phyloP scores from a whole-genome alignment of 2,797 vertebrate genomes.

The Myotis planiceps region DNA sequence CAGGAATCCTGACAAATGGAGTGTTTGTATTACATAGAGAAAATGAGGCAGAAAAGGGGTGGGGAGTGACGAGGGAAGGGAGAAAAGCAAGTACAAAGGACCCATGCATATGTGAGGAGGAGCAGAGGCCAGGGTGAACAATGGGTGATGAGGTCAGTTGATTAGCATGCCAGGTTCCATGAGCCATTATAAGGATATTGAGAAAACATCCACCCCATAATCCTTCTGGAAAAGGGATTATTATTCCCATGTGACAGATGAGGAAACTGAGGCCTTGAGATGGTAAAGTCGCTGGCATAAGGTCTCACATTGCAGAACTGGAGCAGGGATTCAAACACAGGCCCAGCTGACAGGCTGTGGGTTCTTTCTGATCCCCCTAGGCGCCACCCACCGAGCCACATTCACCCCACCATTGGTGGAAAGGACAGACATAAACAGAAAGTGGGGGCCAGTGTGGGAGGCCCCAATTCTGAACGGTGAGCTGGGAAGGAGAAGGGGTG shows the following conservation, averaged over 20 bases:
- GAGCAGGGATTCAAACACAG: background rate
- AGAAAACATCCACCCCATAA: background rate
- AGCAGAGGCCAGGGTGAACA: background rate
- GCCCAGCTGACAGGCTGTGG: background rate
- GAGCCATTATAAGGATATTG: background rate
- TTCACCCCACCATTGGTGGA: background rate
- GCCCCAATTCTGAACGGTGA: background rate
- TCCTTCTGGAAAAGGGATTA: background rate
- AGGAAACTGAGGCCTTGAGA: background rate
- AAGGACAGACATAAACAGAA: background rate
- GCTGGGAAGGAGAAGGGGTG: background rate
- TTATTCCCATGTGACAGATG: background rate
- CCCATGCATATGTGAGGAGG: background rate
- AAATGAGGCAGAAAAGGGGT: background rate
- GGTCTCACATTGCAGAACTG: background rate
- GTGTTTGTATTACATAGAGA: background rate
- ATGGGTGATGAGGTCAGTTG: background rate
- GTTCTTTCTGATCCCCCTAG: background rate
- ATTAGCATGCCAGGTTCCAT: background rate
- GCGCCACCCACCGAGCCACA: too few species aligned
- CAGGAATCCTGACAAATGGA: background rate
- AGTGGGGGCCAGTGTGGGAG: too few species aligned
- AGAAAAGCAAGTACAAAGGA: background rate
- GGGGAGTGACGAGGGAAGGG: background rate
- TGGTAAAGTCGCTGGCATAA: background rate